phyloP scores from a whole-genome alignment of 2,113 vertebrate genomes.

The Tragulus kanchil region DNA sequence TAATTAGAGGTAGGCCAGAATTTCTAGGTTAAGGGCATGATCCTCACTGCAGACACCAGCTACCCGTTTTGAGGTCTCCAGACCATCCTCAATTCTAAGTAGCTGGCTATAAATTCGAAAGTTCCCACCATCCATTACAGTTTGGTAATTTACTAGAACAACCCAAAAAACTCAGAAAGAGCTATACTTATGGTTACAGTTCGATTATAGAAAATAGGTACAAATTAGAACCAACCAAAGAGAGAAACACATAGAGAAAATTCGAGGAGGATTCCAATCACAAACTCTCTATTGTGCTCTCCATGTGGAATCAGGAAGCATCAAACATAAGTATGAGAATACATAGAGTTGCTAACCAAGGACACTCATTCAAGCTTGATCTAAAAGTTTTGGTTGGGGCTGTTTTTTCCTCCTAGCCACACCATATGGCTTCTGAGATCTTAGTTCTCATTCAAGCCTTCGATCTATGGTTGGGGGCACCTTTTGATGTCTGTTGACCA shows the following conservation, averaged over 20 bases:
- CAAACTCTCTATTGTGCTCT: not conserved
- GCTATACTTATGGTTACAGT: not conserved
- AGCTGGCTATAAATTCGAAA: not conserved
- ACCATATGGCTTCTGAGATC: too few relatives aligned
- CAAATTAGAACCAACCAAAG: not conserved
- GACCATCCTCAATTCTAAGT: not conserved
- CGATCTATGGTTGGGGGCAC: too few relatives aligned
- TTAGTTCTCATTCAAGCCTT: too few relatives aligned
- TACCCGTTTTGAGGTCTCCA: not conserved
- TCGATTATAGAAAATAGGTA: not conserved
- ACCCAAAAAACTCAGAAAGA: not conserved
- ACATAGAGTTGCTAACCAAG: not conserved
- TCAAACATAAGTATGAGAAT: not conserved
- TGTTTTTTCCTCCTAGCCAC: not conserved
- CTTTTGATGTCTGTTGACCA: not conserved
- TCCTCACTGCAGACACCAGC: not conserved
- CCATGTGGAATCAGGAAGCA: not conserved
- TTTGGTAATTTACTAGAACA: not conserved
- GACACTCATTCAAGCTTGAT: not conserved
- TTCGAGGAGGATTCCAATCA: not conserved
- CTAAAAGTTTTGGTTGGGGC: not conserved
- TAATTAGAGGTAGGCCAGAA: not conserved
- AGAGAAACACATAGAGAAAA: not conserved
- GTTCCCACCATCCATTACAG: not conserved
- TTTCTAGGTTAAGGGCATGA: not conserved